Base-by-base conservation (phyloP, 1,140 invertebrate species). In the Bombus breviceps region DNA sequence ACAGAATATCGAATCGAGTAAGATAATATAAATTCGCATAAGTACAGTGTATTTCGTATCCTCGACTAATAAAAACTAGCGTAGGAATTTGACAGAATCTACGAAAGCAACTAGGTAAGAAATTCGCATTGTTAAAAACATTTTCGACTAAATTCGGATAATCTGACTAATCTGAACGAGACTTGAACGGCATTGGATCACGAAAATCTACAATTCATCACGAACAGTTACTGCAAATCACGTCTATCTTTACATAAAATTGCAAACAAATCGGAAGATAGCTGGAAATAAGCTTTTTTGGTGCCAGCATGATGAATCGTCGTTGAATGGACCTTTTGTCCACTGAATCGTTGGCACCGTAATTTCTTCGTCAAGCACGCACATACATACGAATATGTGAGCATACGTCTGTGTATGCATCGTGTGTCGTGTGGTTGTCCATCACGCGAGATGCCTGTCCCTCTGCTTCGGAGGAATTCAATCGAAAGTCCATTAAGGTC, bases 401-500 rank as follows among this genome's bases (percentile, higher is more conserved):
- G 5, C n/a, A 37, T 34, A 39, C 25, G 28, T 1, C 18, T 28
- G 32, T 53, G 53, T 28, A n/a, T 59, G 76, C 13, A 43, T 32
- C 76, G 37, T 37, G 64, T 83, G 66, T 78, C 73, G 37, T 86
- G 88, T 64, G 85, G 74, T 89, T 74, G 62, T 79, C 57, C 76
- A 72, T 83, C 85, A 66, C 82, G 64, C 75, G 66, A 88, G 62
- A 59, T 39, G 72, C 18, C 53, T 32, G 37, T 72, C 73, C 87
- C 78, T 47, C 47, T 22, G 37, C 41, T 73, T 37, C 57, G 41
- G 57, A 77, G 80, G 88, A 92, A 91, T 93, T 90, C 78, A 92
- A 92, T 93, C 88, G 90, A 91, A 92, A 93, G 88, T 92, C 91
- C 87, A 92, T 93, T 93, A 91, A 91, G 91, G 89, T 89, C 91